Evolutionary conservation across 2,113 vertebrate genomes (phyloP), one percentile per base, ranked within the genome.

Genomic region (Dromaius novaehollandiae): DNA sequence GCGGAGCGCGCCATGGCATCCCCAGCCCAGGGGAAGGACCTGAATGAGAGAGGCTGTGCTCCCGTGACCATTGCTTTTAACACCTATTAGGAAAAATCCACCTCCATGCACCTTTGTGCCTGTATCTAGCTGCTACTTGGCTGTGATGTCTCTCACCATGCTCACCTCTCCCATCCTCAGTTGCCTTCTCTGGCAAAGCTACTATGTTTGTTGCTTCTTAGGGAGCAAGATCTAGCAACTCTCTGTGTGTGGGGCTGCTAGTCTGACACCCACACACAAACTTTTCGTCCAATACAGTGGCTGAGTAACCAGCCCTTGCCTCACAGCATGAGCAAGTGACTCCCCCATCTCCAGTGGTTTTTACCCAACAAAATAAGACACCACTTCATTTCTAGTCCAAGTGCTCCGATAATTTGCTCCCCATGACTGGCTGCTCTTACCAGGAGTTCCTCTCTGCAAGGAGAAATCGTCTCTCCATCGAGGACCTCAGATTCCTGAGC

Each of bases 161-260:
- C 17, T 93, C n/a, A 40, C 8, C 87, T 46, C 89, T 34, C 46
- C 80, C 58, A 69, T 68, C 51, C 63, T 95, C 87, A 86, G 40
- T 34, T 71, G 46, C 30, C 19, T 94, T 74, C 34, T 53, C 63
- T 48, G 46, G 51, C 15, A 48, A 60, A 25, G 40, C 50, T 48
- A 5, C 26, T 63, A 2, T 20, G 68, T 93, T 82, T 11, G 3
- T 26, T 91, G n/a, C 22, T 58, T 79, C 38, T 14, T 20, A 81
- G 38, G 38, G 61, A 21, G 34, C n/a, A 76, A 20, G 63, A 25
- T 69, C 68, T 53, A 46, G 30, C 5, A 74, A 82, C 1, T 2
- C 60, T 2, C 3, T 58, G 10, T 32, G 13, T 0, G 0, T 20
- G 32, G n/a, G 38, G 38, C 38, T 38, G 38, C 6, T 42, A 0